Evolutionary conservation across 2,113 vertebrate species (phyloP).

Genomic region (Craseonycteris thonglongyai): DNA sequence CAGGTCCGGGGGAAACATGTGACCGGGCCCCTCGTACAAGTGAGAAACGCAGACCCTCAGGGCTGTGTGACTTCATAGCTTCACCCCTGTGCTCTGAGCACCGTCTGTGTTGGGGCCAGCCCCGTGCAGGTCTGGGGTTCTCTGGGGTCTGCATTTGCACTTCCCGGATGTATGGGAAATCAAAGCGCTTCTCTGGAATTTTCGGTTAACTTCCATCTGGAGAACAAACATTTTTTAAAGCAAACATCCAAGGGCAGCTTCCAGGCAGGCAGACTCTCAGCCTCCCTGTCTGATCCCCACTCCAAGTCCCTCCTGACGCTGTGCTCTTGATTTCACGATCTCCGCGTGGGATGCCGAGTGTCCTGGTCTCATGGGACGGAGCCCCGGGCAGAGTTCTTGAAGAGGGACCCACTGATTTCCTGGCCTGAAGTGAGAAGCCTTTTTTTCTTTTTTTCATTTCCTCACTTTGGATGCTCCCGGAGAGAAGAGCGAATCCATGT

Average conservation of each 20-base stretch:
- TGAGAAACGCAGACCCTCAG: neutral
- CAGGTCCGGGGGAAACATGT: neutral
- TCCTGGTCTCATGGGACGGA: neutral
- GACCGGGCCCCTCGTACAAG: neutral
- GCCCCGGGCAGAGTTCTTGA: neutral
- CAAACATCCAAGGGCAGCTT: neutral
- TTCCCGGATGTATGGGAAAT: neutral
- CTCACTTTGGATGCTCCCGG: neutral
- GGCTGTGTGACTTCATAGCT: too few species aligned
- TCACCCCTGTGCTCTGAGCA: fast-evolving
- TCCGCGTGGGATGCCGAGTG: neutral
- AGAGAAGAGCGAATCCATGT: neutral
- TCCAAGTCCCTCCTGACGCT: neutral
- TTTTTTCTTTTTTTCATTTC: neutral
- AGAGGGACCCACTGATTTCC: neutral
- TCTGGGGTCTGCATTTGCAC: neutral
- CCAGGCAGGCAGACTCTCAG: neutral
- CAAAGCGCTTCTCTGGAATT: neutral
- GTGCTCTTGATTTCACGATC: fast-evolving
- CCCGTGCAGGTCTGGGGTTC: too few species aligned
- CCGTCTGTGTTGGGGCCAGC: neutral
- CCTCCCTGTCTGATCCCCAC: too few species aligned
- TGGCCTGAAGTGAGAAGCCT: neutral
- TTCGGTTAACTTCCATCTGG: neutral
- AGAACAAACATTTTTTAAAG: too few species aligned